Base-by-base conservation (phyloP, 64 coral and sea anemone species). In the Stylophora pistillata region DNA sequence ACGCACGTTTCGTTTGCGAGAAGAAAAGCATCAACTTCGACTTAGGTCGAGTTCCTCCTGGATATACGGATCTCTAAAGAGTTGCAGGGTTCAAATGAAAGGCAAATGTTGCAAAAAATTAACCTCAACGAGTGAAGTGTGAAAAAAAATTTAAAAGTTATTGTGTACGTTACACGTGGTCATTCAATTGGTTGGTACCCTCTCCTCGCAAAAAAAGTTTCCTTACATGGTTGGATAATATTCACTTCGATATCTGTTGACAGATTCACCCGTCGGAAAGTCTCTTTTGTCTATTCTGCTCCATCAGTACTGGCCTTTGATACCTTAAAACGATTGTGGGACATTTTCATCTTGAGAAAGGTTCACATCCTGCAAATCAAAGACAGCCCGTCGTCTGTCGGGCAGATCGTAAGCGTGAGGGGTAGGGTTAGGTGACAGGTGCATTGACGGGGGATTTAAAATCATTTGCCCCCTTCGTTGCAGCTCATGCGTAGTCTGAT, bases 271-370 rank as follows among this genome's bases (percentile, higher is more conserved):
- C 79, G 70, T 96, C 80, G 57, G 59, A 78, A 78, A 81, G 47
- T 76, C 87, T 76, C 61, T 65, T 70, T 20, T 28, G 32, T 23
- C 2, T 82, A 57, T 73, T 64, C 23, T 73, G 60, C 25, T 17
- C 47, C 71, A 64, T 53, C 57, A 13, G 23, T 47, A 56, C 81
- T 81, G 21, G 79, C 54, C 74, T 81, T 74, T 30, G 87, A 89
- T 47, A 96, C 91, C 76, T 89, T 89, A 62, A 96, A 96, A 41
- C 94, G 91, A 89, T 77, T 83, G n/a, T 89, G 56, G 58, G 94
- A 96, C 94, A 96, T 96, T 53, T 55, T 90, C 53, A 25, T 30
- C 0, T 15, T 53, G 69, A 12, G 26, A 3, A 68, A 47, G 37
- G 26, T 28, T 68, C 64, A 68, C 20, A 10, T 12, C 17, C 0